Conservation (phyloP, 2,797 vertebrate species). For the Acanthurus tractus region DNA sequence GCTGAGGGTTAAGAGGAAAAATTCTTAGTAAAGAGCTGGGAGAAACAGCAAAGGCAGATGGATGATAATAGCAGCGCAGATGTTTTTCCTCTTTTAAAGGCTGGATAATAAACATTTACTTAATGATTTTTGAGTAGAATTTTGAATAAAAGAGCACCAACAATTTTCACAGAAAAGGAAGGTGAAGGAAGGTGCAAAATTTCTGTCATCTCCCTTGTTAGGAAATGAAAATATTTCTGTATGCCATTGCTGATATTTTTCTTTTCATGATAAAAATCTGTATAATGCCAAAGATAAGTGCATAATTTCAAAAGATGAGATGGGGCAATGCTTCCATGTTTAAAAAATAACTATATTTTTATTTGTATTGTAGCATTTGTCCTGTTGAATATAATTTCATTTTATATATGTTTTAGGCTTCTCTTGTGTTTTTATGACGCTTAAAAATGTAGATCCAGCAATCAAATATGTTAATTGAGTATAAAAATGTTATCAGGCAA, state of each 20-base stretch:
- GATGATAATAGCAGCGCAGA: constrained; percentile 70
- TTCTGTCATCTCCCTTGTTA: constrained; percentile 43
- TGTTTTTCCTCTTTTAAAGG: constrained; percentile 46
- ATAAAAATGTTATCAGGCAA: too few relatives aligned
- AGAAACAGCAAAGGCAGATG: constrained; percentile 64
- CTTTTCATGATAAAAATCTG: constrained; percentile 5
- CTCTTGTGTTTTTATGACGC: too few relatives aligned
- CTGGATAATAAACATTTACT: constrained; percentile 66
- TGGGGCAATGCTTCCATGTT: background rate
- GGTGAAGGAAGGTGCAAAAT: constrained; percentile 23
- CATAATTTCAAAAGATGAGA: background rate
- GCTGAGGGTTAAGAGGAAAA: constrained; percentile 62
- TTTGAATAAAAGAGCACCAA: constrained; percentile 42
- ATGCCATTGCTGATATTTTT: background rate
- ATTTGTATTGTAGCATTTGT: too few relatives aligned
- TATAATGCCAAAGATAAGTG: background rate
- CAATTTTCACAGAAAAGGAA: constrained; percentile 29
- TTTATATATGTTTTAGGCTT: too few relatives aligned
- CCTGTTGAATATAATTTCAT: too few relatives aligned
- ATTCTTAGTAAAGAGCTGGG: constrained; percentile 26
- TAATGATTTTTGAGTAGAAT: constrained; percentile 57
- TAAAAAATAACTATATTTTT: constrained; percentile 12
- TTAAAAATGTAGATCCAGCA: too few relatives aligned
- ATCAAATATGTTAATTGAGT: too few relatives aligned
- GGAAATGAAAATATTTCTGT: constrained; percentile 24